Conservation (phyloP, 2,888 invertebrate genomes). For the Papilio demoleus region DNA sequence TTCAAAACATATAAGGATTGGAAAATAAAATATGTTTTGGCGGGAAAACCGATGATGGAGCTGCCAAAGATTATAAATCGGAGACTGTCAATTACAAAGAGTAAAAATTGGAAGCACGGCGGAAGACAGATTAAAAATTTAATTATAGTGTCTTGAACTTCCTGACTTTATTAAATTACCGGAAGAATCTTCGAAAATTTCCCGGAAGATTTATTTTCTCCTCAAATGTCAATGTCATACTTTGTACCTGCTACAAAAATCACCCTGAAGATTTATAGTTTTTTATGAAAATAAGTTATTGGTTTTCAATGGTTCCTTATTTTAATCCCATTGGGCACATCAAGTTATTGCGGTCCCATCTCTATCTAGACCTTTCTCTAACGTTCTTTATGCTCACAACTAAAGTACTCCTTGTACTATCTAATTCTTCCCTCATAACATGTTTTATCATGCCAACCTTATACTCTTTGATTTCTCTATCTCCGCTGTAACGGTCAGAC, state of each 20-base stretch:
- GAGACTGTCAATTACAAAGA: neutral
- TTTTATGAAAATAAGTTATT: neutral
- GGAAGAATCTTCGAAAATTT: too few species aligned
- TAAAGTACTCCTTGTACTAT: too few species aligned
- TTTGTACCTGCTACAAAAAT: neutral
- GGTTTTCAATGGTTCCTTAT: neutral
- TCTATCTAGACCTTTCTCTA: too few species aligned
- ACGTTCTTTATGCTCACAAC: too few species aligned
- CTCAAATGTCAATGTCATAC: neutral
- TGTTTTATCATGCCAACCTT: too few species aligned
- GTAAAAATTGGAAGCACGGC: neutral
- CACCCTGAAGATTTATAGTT: neutral
- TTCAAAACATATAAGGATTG: too few species aligned
- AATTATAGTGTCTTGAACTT: neutral
- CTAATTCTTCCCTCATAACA: too few species aligned
- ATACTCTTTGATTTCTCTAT: too few species aligned
- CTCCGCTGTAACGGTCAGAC: too few species aligned
- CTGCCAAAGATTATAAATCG: slow-evolving; percentile 9
- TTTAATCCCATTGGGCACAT: too few species aligned
- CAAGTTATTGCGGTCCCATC: too few species aligned
- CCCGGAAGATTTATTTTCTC: neutral
- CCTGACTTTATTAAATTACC: neutral
- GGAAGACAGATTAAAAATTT: neutral
- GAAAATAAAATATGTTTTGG: slow-evolving; percentile 7
- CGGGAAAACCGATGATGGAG: slow-evolving; percentile 28